Conservation (phyloP, 2,797 vertebrate genomes). For the Gymnothorax javanicus region DNA sequence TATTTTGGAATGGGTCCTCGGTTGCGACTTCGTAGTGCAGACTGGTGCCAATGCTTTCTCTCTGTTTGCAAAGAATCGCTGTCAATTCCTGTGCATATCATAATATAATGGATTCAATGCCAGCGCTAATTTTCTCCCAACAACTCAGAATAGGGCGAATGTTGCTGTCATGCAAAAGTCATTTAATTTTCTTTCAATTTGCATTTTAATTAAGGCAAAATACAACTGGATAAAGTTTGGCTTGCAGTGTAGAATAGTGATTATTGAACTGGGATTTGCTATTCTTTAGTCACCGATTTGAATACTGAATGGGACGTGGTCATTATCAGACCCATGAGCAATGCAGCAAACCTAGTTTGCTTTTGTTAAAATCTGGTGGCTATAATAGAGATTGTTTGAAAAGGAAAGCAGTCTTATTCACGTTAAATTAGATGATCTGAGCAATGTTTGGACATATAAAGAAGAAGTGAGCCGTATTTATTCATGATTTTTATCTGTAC, state of each 20-base stretch:
- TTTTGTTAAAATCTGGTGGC: no score
- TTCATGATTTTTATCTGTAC: neutral
- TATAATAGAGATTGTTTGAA: neutral
- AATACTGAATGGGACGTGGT: neutral
- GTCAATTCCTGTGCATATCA: neutral
- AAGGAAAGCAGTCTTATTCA: neutral
- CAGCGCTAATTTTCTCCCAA: neutral
- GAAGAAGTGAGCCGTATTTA: neutral
- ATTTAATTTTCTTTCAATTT: no score
- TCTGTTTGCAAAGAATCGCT: neutral
- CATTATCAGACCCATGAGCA: no score
- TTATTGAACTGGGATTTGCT: neutral
- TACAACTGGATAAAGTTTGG: no score
- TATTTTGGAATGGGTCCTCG: no score
- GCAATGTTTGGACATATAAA: neutral
- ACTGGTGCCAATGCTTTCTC: neutral
- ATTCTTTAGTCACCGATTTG: neutral
- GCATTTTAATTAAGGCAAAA: no score
- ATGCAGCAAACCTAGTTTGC: no score
- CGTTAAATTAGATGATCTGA: neutral
- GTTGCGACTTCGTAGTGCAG: no score
- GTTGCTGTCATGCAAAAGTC: no score
- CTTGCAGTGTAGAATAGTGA: neutral
- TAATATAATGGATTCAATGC: neutral
- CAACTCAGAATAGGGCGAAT: neutral